A percentile compares a stretch with the other conserved stretches of the same genome.
These are phyloP conservation scores for Geopemphigus sp. DNA, from an alignment of 1,140 invertebrate species.

Conservation along the genomic window DNA sequence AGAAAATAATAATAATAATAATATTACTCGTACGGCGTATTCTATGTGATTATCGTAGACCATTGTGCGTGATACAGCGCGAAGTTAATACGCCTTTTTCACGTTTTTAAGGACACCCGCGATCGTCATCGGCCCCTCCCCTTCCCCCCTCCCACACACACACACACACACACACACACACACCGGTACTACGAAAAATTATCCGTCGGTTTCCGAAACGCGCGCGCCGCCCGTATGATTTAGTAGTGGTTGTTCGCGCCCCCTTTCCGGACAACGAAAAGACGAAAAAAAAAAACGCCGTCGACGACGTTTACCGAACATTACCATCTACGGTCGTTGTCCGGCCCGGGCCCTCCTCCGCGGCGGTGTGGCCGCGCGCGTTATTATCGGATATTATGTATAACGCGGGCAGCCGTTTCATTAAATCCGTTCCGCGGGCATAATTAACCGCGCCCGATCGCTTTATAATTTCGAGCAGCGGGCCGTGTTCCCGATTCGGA, in stretches of 20 bases:
- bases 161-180: not conserved
- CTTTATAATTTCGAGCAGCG: constrained; percentile 7
- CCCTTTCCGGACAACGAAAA: too few species aligned
- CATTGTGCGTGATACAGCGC: not conserved
- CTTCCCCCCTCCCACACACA: too few species aligned
- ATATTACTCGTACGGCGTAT: not conserved
- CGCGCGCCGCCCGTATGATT: not conserved
- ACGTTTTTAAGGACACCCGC: constrained; percentile 8
- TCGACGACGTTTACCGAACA: constrained; percentile 12
- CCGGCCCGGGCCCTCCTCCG: not conserved
- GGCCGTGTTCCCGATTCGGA: constrained; percentile 4
- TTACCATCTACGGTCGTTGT: not conserved
- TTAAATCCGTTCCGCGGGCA: constrained; percentile 26
- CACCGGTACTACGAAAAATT: not conserved
- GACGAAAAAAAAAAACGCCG: too few species aligned
- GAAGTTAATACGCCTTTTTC: not conserved
- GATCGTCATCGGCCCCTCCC: not conserved
- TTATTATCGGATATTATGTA: constrained; percentile 29
- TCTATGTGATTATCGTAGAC: not conserved
- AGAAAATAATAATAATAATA: constrained; percentile 4
- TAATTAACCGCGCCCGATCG: constrained; percentile 24
- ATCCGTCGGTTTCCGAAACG: not conserved
- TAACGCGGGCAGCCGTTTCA: constrained; percentile 27
- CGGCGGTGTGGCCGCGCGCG: not conserved
- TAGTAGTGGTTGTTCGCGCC: too few species aligned